These are phyloP conservation scores for Osmerus mordax DNA, from an alignment of 2,113 vertebrate genomes.

Conservation along the genomic window DNA sequence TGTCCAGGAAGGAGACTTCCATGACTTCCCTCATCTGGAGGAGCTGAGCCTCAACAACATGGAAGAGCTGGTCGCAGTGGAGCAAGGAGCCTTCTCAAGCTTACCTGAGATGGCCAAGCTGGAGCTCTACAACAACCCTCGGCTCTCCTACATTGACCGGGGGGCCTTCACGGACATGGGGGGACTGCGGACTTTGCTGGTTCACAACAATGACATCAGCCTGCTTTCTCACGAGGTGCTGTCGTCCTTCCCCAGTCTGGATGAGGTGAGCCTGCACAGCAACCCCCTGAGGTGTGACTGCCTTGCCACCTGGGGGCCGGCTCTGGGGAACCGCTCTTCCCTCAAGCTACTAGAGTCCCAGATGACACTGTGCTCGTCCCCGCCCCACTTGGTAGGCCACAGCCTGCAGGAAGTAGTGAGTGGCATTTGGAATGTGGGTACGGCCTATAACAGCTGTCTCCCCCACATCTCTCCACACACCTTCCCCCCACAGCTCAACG, in stretches of 20 bases:
- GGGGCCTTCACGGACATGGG: constrained; percentile 68
- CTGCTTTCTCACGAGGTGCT: constrained; percentile 73
- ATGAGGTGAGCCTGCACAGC: constrained; percentile 69
- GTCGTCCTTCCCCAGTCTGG: constrained; percentile 57
- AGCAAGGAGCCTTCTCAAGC: constrained; percentile 69
- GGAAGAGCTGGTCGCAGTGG: constrained; percentile 74
- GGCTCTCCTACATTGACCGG: constrained; percentile 71
- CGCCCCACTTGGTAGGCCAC: constrained; percentile 64
- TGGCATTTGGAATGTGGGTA: constrained; percentile 44
- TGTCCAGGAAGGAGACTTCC: constrained; percentile 72
- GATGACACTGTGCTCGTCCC: constrained; percentile 71
- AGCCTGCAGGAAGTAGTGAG: constrained; percentile 71
- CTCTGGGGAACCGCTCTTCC: constrained; percentile 66
- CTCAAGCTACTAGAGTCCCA: constrained; percentile 72
- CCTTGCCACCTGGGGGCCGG: constrained; percentile 69
- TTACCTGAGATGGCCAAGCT: constrained; percentile 76
- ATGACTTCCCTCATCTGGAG: constrained; percentile 74
- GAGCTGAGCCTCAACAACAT: constrained; percentile 81
- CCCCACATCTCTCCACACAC: constrained; percentile 69
- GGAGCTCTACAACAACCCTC: constrained; percentile 74
- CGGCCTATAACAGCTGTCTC: constrained; percentile 65
- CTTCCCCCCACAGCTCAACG: constrained; percentile 64
- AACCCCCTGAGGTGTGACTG: constrained; percentile 81
- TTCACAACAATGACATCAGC: constrained; percentile 72
- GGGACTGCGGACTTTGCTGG: constrained; percentile 70